phyloP scores from a whole-genome alignment of 2,113 vertebrate genomes.

The Macquaria australasica region DNA sequence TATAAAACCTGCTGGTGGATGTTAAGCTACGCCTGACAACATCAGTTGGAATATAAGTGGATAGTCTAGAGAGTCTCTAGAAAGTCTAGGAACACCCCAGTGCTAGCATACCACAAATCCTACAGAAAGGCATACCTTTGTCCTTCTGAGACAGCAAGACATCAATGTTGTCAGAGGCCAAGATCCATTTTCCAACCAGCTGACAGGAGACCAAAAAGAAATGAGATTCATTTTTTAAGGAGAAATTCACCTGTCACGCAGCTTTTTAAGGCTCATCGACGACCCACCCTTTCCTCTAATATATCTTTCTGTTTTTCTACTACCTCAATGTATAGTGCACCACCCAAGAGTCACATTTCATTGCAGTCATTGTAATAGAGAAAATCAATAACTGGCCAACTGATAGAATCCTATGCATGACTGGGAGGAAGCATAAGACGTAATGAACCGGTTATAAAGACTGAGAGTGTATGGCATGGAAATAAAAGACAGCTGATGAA shows the following conservation, averaged over 20 bases:
- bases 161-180: not conserved
- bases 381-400: slow-evolving; percentile 8
- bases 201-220: slow-evolving; percentile 14
- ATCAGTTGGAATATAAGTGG: not conserved
- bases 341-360: slow-evolving; percentile 10
- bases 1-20: not conserved
- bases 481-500: slow-evolving; percentile 5
- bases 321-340: not conserved
- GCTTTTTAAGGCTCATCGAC: slow-evolving; percentile 10
- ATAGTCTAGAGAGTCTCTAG: not conserved
- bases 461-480: slow-evolving; percentile 8
- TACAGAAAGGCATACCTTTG: not conserved
- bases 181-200: slow-evolving; percentile 25
- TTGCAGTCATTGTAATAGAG: slow-evolving; percentile 8
- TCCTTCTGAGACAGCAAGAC: slow-evolving; percentile 4
- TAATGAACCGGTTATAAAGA: not conserved
- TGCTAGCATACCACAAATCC: not conserved
- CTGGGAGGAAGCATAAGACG: not conserved
- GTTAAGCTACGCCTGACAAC: not conserved
- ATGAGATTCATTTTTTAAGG: not conserved
- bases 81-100: not conserved
- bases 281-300: slow-evolving; percentile 21
- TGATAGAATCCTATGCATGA: slow-evolving; percentile 9
- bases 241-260: slow-evolving; percentile 34
- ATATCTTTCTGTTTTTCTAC: slow-evolving; percentile 24